These are phyloP conservation scores for Threskiornis aethiopicus DNA, from an alignment of 2,797 vertebrate genomes.

Conservation along the genomic window DNA sequence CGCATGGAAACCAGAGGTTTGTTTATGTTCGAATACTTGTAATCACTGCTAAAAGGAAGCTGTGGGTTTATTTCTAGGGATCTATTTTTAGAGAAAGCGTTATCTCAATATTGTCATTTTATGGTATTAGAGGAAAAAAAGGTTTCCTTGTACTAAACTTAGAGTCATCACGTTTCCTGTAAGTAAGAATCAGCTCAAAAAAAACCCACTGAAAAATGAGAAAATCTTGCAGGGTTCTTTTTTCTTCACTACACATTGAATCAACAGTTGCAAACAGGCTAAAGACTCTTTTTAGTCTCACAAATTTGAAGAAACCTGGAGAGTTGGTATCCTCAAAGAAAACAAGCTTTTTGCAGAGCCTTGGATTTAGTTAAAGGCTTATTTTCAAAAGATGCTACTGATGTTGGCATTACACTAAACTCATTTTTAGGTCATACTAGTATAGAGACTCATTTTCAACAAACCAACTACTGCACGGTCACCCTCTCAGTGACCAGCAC, in stretches of 20 bases:
- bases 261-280: background rate
- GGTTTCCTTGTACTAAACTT: constrained; percentile 37
- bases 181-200: background rate
- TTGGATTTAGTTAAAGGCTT: background rate
- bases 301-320: background rate
- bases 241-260: background rate
- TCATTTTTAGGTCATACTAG: background rate
- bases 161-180: background rate
- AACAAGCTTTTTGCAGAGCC: background rate
- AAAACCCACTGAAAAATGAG: background rate
- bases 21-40: background rate
- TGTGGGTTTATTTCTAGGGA: constrained; percentile 35
- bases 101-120: constrained; percentile 40
- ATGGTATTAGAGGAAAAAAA: background rate
- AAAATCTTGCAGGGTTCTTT: background rate
- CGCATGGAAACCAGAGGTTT: background rate
- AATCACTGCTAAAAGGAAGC: constrained; percentile 38
- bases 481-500: background rate
- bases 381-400: background rate
- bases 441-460: background rate
- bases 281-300: background rate
- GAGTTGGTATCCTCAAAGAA: background rate
- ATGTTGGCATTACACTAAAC: background rate
- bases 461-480: background rate
- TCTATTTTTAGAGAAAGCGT: constrained; percentile 32